phyloP scores from a whole-genome alignment of 1,140 invertebrate species.

The Drosophila pallidifrons region DNA sequence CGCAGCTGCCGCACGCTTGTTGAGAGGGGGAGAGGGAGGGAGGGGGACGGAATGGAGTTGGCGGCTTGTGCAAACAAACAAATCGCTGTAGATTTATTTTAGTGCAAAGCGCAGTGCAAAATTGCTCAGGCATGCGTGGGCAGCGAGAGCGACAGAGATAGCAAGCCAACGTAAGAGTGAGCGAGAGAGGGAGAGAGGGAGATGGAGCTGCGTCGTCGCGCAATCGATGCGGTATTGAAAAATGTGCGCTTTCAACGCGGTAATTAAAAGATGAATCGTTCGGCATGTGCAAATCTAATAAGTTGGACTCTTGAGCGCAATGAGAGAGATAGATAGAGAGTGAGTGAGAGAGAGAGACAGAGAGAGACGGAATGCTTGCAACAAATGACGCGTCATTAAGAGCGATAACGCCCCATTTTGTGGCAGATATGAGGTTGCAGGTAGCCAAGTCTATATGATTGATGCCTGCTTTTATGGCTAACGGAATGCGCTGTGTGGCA shows the following conservation, averaged over 20 bases:
- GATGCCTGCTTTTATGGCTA: conserved; percentile 75
- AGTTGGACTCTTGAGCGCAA: conserved; percentile 40
- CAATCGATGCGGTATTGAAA: conserved; percentile 69
- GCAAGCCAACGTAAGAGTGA: neutral
- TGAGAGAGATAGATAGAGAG: conserved; percentile 2
- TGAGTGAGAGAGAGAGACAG: conserved; percentile 11
- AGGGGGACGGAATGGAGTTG: neutral
- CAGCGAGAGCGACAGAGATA: conserved; percentile 30
- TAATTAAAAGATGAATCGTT: conserved; percentile 85
- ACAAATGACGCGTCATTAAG: conserved; percentile 84
- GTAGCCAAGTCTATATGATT: conserved; percentile 59
- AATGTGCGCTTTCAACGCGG: conserved; percentile 82
- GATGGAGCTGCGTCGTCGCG: conserved; percentile 33
- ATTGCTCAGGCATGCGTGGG: conserved; percentile 77
- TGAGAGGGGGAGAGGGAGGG: neutral
- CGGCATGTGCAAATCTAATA: conserved; percentile 67
- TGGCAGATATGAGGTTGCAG: conserved; percentile 49
- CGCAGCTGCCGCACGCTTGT: neutral
- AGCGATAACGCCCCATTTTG: conserved; percentile 80
- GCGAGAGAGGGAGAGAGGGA: neutral
- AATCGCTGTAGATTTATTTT: conserved; percentile 81
- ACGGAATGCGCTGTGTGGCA: conserved; percentile 37
- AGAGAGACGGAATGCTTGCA: conserved; percentile 17
- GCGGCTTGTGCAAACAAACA: conserved; percentile 81
- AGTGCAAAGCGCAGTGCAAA: conserved; percentile 75